Evolutionary conservation across 2,888 invertebrate genomes (phyloP).

Genomic region (Xylophagus ater): DNA sequence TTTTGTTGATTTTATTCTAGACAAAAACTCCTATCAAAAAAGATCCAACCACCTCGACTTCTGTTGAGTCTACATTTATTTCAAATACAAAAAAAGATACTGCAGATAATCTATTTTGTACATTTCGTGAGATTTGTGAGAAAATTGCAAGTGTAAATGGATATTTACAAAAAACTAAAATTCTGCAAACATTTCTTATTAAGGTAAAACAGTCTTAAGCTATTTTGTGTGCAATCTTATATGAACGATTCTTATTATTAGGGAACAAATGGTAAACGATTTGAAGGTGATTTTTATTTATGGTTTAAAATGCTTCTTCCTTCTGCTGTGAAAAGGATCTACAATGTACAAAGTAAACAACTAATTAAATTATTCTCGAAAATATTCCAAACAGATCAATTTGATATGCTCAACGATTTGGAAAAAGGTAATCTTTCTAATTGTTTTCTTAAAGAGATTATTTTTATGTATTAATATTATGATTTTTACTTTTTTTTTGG

Average conservation of each 20-base stretch:
- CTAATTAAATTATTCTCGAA: slow-evolving; percentile 77
- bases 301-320: slow-evolving; percentile 80
- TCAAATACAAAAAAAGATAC: slow-evolving; percentile 19
- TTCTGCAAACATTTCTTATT: slow-evolving; percentile 54
- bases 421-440: slow-evolving; percentile 49
- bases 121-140: slow-evolving; percentile 66
- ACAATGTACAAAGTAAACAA: slow-evolving; percentile 88
- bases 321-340: slow-evolving; percentile 69
- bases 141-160: slow-evolving; percentile 65
- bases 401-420: slow-evolving; percentile 74
- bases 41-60: background rate
- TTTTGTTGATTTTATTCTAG: background rate
- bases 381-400: slow-evolving; percentile 60
- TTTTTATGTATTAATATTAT: background rate
- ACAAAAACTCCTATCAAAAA: background rate
- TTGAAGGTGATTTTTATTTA: slow-evolving; percentile 64
- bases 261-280: slow-evolving; percentile 49
- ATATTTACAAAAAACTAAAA: slow-evolving; percentile 70
- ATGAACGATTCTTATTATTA: slow-evolving; percentile 17
- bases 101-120: slow-evolving; percentile 62
- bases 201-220: slow-evolving; percentile 31
- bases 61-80: background rate
- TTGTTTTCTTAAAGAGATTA: background rate
- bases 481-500: no score
- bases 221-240: slow-evolving; percentile 16